Evolutionary conservation across 1,140 invertebrate species (phyloP).

Genomic region (Sarcophaga bullata): DNA sequence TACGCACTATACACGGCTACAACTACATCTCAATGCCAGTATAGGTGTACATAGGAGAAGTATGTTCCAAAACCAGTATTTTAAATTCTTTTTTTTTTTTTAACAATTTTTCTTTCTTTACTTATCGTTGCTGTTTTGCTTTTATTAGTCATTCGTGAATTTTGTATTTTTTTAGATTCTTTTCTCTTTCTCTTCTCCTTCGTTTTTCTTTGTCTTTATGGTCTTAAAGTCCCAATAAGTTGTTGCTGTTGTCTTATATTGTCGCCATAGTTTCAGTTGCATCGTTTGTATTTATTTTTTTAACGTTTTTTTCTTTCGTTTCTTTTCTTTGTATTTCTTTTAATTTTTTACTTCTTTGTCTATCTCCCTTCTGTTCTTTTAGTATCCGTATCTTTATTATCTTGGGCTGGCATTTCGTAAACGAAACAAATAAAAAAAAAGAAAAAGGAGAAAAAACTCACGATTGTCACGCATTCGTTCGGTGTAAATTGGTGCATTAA

Average conservation of each 20-base stretch:
- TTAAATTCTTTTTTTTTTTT: conserved; percentile 1
- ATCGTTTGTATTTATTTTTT: neutral
- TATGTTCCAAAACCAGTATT: conserved; percentile 29
- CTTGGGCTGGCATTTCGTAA: too few relatives aligned
- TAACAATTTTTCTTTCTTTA: conserved; percentile 27
- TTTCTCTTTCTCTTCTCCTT: neutral
- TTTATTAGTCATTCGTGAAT: neutral
- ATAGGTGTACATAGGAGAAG: neutral
- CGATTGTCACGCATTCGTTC: conserved; percentile 29
- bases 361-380: neutral
- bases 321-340: neutral
- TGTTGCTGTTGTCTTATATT: conserved; percentile 1
- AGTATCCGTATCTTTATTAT: neutral
- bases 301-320: conserved; percentile 2
- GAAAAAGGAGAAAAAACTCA: neutral
- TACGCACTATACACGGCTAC: too few relatives aligned
- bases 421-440: too few relatives aligned
- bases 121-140: conserved; percentile 8
- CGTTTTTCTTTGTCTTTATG: neutral
- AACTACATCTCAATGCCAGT: neutral
- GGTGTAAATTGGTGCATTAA: conserved; percentile 39
- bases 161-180: neutral
- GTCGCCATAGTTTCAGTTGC: conserved; percentile 30
- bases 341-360: neutral
- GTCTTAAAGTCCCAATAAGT: neutral